Conservation (phyloP, 2,113 vertebrate species). For the Atlantisia rogersi region DNA sequence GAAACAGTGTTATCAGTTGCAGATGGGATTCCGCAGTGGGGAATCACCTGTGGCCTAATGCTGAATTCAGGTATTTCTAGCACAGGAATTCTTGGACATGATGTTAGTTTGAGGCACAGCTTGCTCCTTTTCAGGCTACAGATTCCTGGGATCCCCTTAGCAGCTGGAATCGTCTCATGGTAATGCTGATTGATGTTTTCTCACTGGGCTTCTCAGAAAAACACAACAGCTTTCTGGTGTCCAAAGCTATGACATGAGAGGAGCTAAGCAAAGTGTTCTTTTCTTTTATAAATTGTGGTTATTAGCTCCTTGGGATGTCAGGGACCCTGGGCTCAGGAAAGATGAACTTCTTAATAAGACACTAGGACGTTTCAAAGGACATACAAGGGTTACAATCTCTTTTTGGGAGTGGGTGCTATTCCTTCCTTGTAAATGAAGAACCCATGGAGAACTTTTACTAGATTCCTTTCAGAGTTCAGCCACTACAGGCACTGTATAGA, state of each 20-base stretch:
- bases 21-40: neutral
- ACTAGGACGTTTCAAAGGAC: neutral
- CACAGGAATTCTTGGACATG: neutral
- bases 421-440: neutral
- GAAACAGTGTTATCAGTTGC: accelerated
- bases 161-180: neutral
- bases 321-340: neutral
- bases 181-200: neutral
- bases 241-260: neutral
- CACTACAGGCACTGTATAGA: neutral
- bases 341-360: neutral
- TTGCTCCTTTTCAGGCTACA: neutral
- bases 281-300: neutral
- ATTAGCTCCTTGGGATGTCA: neutral
- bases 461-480: neutral
- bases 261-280: neutral
- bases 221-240: neutral
- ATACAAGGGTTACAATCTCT: neutral
- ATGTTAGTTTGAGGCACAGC: neutral
- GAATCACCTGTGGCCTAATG: neutral
- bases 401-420: neutral
- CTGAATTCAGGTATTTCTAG: neutral
- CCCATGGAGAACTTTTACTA: neutral
- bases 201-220: neutral
- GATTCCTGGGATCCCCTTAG: neutral